Percentiles rank a stretch among this genome's conserved stretches.
Evolutionary conservation across 2,113 vertebrate genomes (phyloP).

Genomic region (human (Homo sapiens)): GRCh38 chr13:34315501-34316000

Average conservation of each 20-base stretch:
- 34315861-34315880: not conserved
- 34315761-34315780: not conserved
- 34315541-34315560: not conserved
- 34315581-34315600: not conserved
- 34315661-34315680: not conserved
- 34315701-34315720: not conserved
- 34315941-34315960: not conserved
- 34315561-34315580: not conserved
- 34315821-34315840: not conserved
- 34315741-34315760: not conserved
- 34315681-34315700: not conserved
- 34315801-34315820: not conserved
- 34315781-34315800: not conserved
- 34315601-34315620: not conserved
- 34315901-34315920: not conserved
- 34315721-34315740: not conserved
- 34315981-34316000: not conserved
- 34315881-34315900: not conserved
- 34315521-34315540: not conserved
- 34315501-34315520: not conserved
- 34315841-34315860: not conserved
- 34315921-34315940: not conserved
- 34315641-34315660: not conserved
- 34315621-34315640: not conserved
- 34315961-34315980: not conserved